Conservation (phyloP, 1,140 invertebrate species). For the Tachypleus tridentatus region DNA sequence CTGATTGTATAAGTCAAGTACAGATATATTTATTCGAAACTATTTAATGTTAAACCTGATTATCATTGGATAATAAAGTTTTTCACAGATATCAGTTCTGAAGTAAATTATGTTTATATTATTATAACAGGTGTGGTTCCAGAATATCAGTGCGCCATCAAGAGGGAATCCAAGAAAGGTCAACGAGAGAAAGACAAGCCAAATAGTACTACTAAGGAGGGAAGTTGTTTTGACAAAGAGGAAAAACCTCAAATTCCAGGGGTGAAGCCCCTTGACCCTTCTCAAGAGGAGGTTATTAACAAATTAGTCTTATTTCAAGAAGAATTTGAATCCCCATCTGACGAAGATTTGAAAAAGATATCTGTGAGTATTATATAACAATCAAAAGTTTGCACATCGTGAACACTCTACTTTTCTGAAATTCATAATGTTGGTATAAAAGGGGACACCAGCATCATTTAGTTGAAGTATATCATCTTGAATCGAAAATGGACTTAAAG, state of each 20-base stretch:
- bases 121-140: slow-evolving; percentile 62
- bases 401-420: background rate
- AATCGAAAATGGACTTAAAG: no score
- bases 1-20: no score
- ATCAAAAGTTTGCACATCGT: no score
- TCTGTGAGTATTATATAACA: slow-evolving; percentile 43
- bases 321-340: slow-evolving; percentile 88
- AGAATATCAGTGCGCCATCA: slow-evolving; percentile 90
- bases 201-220: slow-evolving; percentile 49
- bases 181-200: slow-evolving; percentile 64
- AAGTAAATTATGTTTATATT: no score
- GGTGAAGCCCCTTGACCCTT: slow-evolving; percentile 45
- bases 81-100: no score
- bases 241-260: slow-evolving; percentile 11
- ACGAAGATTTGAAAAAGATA: slow-evolving; percentile 82
- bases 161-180: slow-evolving; percentile 88
- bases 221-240: slow-evolving; percentile 17
- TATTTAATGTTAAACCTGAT: no score
- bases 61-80: no score
- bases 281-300: slow-evolving; percentile 88
- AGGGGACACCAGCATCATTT: no score
- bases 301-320: slow-evolving; percentile 92
- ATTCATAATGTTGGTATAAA: no score
- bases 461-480: no score
- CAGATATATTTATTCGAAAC: no score